Percentiles rank a stretch among this genome's conserved stretches.
Conservation (phyloP, 2,113 vertebrate genomes). For the Gasterosteus aculeatus region DNA sequence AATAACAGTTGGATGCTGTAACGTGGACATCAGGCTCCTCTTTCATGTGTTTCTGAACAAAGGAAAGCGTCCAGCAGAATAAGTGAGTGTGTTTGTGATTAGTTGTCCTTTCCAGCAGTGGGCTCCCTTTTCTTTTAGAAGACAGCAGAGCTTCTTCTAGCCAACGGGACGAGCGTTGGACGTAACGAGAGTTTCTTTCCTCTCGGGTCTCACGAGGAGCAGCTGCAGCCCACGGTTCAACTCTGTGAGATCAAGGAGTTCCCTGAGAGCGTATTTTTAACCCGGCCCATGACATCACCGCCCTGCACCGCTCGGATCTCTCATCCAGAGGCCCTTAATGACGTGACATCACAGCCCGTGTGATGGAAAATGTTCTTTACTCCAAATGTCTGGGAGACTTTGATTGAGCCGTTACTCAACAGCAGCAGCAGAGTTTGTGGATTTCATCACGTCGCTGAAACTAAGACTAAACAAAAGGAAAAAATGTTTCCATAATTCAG, state of each 20-base stretch:
- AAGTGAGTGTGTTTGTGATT: no score
- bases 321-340: background rate
- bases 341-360: background rate
- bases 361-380: background rate
- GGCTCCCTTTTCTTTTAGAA: background rate
- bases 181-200: background rate
- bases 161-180: no score
- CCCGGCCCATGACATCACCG: slow-evolving; percentile 11
- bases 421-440: background rate
- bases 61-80: no score
- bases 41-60: no score
- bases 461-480: no score
- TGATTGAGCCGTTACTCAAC: background rate
- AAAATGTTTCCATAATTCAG: no score
- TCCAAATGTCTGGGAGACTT: background rate
- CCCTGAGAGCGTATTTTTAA: slow-evolving; percentile 61
- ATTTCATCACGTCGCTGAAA: no score
- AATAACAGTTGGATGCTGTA: no score
- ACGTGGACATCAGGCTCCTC: no score
- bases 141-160: background rate
- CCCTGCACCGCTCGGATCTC: background rate
- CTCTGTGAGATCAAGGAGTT: slow-evolving; percentile 25
- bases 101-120: no score
- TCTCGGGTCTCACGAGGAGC: background rate
- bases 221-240: background rate